Conservation (phyloP, 2,113 vertebrate species). For the Nesoenas mayeri region DNA sequence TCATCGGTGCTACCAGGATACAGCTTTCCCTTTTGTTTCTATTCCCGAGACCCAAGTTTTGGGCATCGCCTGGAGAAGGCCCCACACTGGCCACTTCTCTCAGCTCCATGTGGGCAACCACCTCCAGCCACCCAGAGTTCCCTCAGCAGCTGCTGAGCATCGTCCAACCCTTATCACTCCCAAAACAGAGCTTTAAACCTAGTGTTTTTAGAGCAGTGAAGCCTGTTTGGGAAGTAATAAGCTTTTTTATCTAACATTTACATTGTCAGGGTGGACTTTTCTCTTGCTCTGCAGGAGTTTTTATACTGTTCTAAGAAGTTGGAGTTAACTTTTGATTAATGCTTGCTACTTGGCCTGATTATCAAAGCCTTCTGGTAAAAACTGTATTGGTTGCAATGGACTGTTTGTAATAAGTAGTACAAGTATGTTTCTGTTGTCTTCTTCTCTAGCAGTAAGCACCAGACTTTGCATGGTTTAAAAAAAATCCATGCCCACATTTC, state of each 20-base stretch:
- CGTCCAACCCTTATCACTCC: too few species aligned
- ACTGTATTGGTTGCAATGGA: background rate
- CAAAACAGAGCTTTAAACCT: background rate
- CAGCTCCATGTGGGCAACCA: accelerated
- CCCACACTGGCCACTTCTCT: background rate
- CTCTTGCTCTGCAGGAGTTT: background rate
- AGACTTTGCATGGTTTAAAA: background rate
- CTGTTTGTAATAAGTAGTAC: background rate
- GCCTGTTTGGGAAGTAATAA: background rate
- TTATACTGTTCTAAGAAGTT: background rate
- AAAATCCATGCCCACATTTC: background rate
- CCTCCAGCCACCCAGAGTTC: background rate
- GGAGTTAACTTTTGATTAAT: background rate
- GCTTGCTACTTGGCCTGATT: background rate
- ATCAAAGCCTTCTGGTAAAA: background rate
- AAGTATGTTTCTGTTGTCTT: background rate
- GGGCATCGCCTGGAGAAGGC: background rate
- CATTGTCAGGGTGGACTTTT: background rate
- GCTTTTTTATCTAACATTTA: background rate
- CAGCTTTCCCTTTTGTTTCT: background rate
- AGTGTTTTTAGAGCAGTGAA: background rate
- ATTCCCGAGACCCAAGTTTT: background rate
- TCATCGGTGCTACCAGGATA: accelerated
- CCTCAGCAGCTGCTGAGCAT: background rate
- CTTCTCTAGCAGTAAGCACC: background rate